Conservation (phyloP, 2,888 invertebrate genomes). For the Ceratothoa steindachneri region DNA sequence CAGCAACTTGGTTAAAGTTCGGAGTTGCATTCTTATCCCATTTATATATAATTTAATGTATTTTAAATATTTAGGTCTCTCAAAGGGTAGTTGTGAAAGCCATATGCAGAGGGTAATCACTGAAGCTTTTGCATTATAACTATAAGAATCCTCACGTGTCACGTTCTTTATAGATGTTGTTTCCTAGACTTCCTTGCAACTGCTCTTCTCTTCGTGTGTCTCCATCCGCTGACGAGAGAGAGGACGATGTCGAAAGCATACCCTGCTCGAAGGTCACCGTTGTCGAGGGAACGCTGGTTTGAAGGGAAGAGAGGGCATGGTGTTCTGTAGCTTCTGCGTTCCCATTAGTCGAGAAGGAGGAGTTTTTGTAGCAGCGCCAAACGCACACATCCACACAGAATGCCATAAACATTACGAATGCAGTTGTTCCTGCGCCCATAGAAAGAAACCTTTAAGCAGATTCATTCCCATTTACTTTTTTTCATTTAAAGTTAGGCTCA, state of each 20-base stretch:
- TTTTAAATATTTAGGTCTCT: no score
- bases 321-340: constrained; percentile 46
- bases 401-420: constrained; percentile 76
- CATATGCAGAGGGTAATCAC: no score
- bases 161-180: no score
- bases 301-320: constrained; percentile 7
- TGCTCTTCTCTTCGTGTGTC: no score
- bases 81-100: no score
- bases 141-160: no score
- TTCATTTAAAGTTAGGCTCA: no score
- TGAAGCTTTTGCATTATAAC: no score
- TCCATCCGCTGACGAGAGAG: background rate
- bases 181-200: no score
- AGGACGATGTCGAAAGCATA: background rate
- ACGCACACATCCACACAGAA: constrained; percentile 84
- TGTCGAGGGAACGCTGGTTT: constrained; percentile 2
- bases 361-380: constrained; percentile 81
- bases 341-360: constrained; percentile 64
- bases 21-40: no score
- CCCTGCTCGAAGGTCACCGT: constrained; percentile 11
- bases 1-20: no score
- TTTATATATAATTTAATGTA: no score
- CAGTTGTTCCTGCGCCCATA: constrained; percentile 78
- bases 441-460: constrained; percentile 47
- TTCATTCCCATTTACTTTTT: background rate